phyloP scores from a whole-genome alignment of 1,140 invertebrate genomes.

The Chironomus striatipennis region DNA sequence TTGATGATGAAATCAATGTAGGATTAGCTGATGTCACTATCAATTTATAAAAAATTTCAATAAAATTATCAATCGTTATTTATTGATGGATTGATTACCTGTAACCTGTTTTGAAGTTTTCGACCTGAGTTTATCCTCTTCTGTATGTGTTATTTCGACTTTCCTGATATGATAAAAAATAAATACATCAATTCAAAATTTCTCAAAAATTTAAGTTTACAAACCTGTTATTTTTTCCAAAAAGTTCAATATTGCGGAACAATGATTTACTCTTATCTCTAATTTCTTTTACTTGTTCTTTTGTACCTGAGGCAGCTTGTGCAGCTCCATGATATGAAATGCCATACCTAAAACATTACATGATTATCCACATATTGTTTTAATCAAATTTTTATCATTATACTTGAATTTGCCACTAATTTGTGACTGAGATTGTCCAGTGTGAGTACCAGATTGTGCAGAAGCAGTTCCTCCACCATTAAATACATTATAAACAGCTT shows the following conservation, averaged over 20 bases:
- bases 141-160: slow-evolving; percentile 8
- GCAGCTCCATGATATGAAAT: slow-evolving; percentile 72
- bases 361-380: slow-evolving; percentile 17
- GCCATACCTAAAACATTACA: slow-evolving; percentile 45
- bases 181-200: no score
- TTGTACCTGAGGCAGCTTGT: slow-evolving; percentile 65
- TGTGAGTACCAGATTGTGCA: slow-evolving; percentile 60
- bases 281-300: slow-evolving; percentile 42
- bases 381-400: neutral
- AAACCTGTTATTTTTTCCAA: slow-evolving; percentile 28
- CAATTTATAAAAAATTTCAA: neutral
- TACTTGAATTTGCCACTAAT: slow-evolving; percentile 60
- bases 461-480: slow-evolving; percentile 65
- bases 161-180: neutral
- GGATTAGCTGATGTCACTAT: slow-evolving; percentile 3
- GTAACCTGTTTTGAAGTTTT: neutral
- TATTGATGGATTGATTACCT: no score
- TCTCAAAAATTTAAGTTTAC: neutral
- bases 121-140: neutral
- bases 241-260: slow-evolving; percentile 39
- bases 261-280: slow-evolving; percentile 40
- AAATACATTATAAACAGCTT: slow-evolving; percentile 47
- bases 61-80: neutral
- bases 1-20: slow-evolving; percentile 33
- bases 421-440: slow-evolving; percentile 70